Evolutionary conservation across 1,140 invertebrate species (phyloP).

Genomic region (Cheumatopsyche charites): DNA sequence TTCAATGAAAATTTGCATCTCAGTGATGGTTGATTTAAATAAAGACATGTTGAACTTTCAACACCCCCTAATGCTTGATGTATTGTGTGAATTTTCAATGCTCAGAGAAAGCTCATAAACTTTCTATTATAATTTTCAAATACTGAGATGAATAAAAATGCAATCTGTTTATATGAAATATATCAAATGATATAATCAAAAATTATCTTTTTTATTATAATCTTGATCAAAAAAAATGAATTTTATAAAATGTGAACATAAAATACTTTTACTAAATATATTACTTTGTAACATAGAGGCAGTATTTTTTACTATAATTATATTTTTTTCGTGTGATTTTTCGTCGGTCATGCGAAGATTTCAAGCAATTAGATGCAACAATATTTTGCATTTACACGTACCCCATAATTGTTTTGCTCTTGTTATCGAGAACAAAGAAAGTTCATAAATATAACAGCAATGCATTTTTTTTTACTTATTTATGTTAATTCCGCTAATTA

Average conservation of each 20-base stretch:
- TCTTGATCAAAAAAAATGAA: no score
- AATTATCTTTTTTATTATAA: no score
- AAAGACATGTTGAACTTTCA: conserved; percentile 1
- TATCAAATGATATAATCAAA: no score
- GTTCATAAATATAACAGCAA: background rate
- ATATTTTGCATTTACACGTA: conserved; percentile 32
- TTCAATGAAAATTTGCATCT: conserved; percentile 1
- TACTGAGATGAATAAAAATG: no score
- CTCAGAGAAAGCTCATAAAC: no score
- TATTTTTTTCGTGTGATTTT: background rate
- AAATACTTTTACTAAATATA: no score
- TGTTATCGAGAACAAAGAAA: conserved; percentile 24
- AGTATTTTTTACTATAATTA: no score
- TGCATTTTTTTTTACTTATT: conserved; percentile 5
- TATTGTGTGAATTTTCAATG: no score
- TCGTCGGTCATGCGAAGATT: conserved; percentile 14
- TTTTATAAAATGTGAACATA: no score
- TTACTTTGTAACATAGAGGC: no score
- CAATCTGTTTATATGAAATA: no score
- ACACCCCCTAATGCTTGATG: background rate
- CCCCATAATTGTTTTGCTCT: conserved; percentile 1
- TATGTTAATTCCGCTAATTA: conserved; percentile 18
- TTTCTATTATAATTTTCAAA: no score
- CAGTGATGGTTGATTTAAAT: background rate
- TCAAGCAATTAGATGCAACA: conserved; percentile 25